Evolutionary conservation across 2,888 invertebrate species (phyloP).

Genomic region (Tiliacea aurago): DNA sequence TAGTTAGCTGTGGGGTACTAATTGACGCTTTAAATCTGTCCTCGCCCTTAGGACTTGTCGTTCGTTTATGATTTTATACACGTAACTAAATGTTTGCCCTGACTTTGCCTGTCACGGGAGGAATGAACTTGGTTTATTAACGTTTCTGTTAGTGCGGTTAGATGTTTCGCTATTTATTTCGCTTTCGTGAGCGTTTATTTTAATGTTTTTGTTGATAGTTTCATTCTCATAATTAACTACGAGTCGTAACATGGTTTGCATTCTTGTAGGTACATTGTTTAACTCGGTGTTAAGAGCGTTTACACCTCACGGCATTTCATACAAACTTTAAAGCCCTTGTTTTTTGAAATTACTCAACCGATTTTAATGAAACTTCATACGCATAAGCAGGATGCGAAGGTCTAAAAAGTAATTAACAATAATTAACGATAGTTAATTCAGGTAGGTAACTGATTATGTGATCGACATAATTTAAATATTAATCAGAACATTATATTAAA

Average conservation of each 20-base stretch:
- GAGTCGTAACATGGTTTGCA: background rate
- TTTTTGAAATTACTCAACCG: too few relatives aligned
- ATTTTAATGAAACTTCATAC: too few relatives aligned
- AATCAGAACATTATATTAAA: background rate
- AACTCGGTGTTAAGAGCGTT: background rate
- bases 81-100: conserved; percentile 42
- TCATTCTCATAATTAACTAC: background rate
- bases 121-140: conserved; percentile 57
- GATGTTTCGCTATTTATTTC: conserved; percentile 28
- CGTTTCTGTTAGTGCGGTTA: conserved; percentile 22
- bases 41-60: conserved; percentile 74
- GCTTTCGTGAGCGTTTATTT: conserved; percentile 14
- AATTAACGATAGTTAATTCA: background rate
- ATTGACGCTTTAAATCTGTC: conserved; percentile 88
- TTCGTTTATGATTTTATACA: conserved; percentile 71
- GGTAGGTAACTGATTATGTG: background rate
- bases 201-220: conserved; percentile 14
- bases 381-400: too few relatives aligned
- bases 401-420: too few relatives aligned
- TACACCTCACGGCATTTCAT: too few relatives aligned
- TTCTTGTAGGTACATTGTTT: background rate
- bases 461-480: background rate
- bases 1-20: conserved; percentile 78
- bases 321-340: too few relatives aligned
- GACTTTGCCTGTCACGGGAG: conserved; percentile 38